Evolutionary conservation across 2,113 vertebrate genomes (phyloP), one percentile per base, ranked within the genome.

Genomic region (Phocoena sinus): DNA sequence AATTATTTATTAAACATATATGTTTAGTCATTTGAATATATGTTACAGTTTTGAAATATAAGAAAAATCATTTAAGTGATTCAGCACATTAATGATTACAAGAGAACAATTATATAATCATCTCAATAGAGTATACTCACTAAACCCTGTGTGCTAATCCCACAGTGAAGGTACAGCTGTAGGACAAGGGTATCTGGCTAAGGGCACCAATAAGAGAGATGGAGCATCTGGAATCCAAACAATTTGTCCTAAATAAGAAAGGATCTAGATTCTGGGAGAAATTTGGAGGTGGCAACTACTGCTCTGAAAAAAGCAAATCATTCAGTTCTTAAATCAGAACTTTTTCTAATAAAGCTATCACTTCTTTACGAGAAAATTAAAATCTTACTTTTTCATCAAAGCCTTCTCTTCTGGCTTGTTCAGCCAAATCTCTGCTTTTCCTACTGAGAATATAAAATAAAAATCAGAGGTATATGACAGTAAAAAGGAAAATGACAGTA

Each of bases 361-460:
- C n/a, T 92, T 88, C 11, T 86, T 96, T 96, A 94, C 36, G 60
- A 97, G 81, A 98, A 90, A 94, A 77, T 82, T 82, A 38, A 95
- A 94, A 73, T 83, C 97, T 97, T 98, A 98, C 97, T 14, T 38
- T 92, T 94, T 98, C 76, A 5, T 92, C 95, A 91, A 97, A 98
- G 94, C 89, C 94, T 97, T 96, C 71, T 97, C 71, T 98, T 97
- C 96, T 95, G 73, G 97, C 90, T 88, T 50, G 67, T 67, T 97
- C 92, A 65, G 63, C 88, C 41, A 96, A 95, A 36, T 97, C 94
- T 73, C 14, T 23, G 0, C 12, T 71, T 95, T 95, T 89, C n/a
- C 6, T 89, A 23, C 58, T 82, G 74, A 62, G 76, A 96, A 95
- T 71, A 83, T 53, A 90, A 88, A 96, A 91, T 95, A 96, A 89